Conservation (phyloP, 2,888 invertebrate genomes). For the Cantharis lateralis region DNA sequence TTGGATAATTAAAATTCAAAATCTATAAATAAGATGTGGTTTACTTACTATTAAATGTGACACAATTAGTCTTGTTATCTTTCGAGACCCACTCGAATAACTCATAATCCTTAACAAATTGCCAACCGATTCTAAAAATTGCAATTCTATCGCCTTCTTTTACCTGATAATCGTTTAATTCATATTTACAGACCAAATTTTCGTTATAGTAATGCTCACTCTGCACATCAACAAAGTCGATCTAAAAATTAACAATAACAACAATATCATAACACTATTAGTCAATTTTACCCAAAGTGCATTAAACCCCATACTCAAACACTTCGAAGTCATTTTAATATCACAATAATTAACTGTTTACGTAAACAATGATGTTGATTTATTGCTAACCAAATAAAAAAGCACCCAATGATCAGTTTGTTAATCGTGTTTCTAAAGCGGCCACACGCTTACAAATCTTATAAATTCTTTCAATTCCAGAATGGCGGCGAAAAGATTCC, state of each 20-base stretch:
- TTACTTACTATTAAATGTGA: slow-evolving; percentile 48
- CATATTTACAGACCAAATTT: slow-evolving; percentile 45
- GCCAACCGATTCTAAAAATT: slow-evolving; percentile 53
- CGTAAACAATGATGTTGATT: background rate
- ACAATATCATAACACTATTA: background rate
- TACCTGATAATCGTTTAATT: slow-evolving; percentile 44
- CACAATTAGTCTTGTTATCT: slow-evolving; percentile 26
- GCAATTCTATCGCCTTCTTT: slow-evolving; percentile 51
- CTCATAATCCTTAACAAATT: slow-evolving; percentile 49
- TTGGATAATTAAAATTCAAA: background rate
- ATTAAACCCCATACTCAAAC: background rate
- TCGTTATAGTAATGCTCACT: slow-evolving; percentile 46
- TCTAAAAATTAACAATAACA: slow-evolving; percentile 35
- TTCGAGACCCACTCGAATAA: slow-evolving; percentile 50
- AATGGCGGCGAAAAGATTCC: too few relatives aligned
- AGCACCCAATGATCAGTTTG: background rate
- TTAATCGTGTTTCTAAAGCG: background rate
- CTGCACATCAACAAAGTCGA: slow-evolving; percentile 45
- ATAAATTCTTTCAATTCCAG: background rate
- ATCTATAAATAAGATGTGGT: background rate
- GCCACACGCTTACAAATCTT: background rate
- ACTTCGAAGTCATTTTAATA: background rate
- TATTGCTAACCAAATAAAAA: background rate
- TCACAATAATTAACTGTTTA: background rate
- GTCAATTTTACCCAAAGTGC: background rate